Conservation (phyloP, 2,797 vertebrate genomes). For the Aldrovandia affinis region DNA sequence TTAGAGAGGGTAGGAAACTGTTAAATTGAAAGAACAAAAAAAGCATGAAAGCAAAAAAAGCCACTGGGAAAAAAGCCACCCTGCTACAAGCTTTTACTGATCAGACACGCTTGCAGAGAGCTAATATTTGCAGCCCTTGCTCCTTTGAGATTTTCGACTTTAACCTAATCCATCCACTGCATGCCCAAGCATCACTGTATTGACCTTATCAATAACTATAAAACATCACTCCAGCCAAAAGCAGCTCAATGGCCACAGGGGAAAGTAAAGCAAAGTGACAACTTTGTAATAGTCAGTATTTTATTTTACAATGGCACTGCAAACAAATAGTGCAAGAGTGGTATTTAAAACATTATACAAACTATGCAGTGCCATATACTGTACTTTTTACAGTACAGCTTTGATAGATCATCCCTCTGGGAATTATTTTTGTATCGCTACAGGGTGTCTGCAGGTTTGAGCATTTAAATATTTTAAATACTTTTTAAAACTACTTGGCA, state of each 20-base stretch:
- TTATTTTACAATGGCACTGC: conserved; percentile 30
- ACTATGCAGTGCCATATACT: too few species aligned
- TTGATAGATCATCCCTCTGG: too few species aligned
- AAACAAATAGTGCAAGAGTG: background rate
- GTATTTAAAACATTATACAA: background rate
- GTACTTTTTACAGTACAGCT: too few species aligned
- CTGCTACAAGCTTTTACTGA: background rate
- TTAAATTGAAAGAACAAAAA: background rate
- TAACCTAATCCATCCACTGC: conserved; percentile 65
- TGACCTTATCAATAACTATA: conserved; percentile 67
- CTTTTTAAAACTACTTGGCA: too few species aligned
- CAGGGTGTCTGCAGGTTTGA: too few species aligned
- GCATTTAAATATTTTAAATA: too few species aligned
- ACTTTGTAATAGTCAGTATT: conserved; percentile 47
- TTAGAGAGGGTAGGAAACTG: background rate
- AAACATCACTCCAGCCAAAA: conserved; percentile 55
- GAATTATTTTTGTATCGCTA: too few species aligned
- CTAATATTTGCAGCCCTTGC: conserved; percentile 50
- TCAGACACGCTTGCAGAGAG: conserved; percentile 19
- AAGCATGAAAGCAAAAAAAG: background rate
- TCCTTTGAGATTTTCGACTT: conserved; percentile 57
- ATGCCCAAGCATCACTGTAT: conserved; percentile 70
- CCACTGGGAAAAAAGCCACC: background rate
- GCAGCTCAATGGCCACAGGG: conserved; percentile 13
- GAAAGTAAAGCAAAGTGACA: conserved; percentile 40